Evolutionary conservation across 2,113 vertebrate genomes (phyloP), one percentile per base, ranked within the genome.

Genomic region (Onychostoma macrolepis): DNA sequence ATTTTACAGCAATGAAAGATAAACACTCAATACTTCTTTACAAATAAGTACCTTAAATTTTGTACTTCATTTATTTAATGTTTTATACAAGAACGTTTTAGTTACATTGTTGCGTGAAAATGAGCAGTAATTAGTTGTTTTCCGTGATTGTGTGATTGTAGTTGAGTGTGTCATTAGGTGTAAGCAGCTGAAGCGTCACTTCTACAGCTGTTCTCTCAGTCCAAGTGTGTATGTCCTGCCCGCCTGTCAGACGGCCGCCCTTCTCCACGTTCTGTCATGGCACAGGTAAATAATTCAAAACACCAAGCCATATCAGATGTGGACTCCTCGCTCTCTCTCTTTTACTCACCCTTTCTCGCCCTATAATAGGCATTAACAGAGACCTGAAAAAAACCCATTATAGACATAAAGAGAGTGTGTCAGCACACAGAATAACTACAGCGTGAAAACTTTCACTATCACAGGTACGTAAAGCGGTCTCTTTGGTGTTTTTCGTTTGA

Each of bases 221-320:
- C 81, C 71, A 71, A 80, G 65, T 79, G 38, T 43, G 48, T 58
- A 48, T 48, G 50, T 41, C 50, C 45, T 67, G 71, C 33, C 30
- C 65, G 13, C 80, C 79, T 61, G 86, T 75, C 78, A 71, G 50
- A 61, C 28, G 5, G 80, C 15, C 24, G 10, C 19, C 56, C 86
- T 56, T 63, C 69, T 77, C n/a, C 45, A 19, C 30, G 19, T 48
- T 33, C 30, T 26, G 61, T 65, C 61, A 61, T 53, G 85, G 76
- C 33, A 80, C 24, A 56, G 10, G 91, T 96, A 90, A 94, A 95
- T 95, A 93, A 95, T 95, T 94, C 30, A 95, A 80, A 76, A 53
- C 53, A 50, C 80, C 58, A 33, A 24, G 63, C 88, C 86, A 50
- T 93, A 94, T 95, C 92, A 21, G 88, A 94, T 91, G 82, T 92